phyloP scores from a whole-genome alignment of 1,140 invertebrate species.

The Phenacoccus solenopsis region DNA sequence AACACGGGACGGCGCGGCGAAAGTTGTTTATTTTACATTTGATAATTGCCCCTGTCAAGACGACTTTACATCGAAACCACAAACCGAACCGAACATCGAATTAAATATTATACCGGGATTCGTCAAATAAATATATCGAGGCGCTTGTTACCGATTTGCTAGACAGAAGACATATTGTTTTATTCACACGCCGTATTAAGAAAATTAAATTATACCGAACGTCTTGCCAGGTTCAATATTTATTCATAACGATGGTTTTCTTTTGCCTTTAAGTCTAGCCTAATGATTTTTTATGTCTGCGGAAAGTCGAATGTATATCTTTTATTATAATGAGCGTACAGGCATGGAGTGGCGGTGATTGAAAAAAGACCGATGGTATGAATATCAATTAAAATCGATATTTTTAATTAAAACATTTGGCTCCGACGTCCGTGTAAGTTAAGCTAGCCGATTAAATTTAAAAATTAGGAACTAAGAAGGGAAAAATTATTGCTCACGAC shows the following conservation, averaged over 20 bases:
- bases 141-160: neutral
- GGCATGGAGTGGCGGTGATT: no score
- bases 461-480: neutral
- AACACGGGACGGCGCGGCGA: neutral
- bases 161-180: neutral
- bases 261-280: no score
- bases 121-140: neutral
- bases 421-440: no score
- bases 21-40: constrained; percentile 16
- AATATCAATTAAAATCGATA: neutral
- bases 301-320: no score
- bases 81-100: neutral
- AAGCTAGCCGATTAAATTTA: neutral
- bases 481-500: neutral
- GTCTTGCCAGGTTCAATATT: no score
- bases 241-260: no score
- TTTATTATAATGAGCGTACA: neutral
- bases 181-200: neutral
- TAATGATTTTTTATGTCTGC: no score
- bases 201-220: neutral
- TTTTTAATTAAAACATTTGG: neutral
- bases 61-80: neutral
- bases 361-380: no score
- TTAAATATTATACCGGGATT: neutral
- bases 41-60: constrained; percentile 16